phyloP scores from a whole-genome alignment of 2,113 vertebrate species.

The Upupa epops region DNA sequence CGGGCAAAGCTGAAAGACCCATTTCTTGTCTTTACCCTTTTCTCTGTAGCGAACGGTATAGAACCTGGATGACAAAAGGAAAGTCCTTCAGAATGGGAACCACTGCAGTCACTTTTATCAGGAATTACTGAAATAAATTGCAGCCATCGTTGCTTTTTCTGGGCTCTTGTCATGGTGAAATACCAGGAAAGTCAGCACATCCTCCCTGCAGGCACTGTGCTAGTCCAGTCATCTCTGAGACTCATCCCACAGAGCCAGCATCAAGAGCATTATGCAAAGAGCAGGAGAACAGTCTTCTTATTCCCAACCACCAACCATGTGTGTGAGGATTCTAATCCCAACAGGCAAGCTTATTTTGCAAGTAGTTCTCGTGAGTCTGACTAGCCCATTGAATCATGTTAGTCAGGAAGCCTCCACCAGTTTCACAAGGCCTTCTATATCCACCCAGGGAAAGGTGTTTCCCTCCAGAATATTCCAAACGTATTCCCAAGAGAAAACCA shows the following conservation, averaged over 20 bases:
- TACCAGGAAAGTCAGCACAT: not conserved
- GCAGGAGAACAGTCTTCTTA: not conserved
- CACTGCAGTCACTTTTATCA: not conserved
- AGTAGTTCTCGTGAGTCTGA: not conserved
- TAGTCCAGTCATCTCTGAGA: not conserved
- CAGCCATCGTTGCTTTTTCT: not conserved
- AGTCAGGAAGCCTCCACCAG: not conserved
- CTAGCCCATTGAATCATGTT: not conserved
- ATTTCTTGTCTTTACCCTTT: slow-evolving; percentile 87
- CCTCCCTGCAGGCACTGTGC: not conserved
- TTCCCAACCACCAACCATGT: not conserved
- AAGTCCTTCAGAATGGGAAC: not conserved
- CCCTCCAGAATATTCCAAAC: not conserved
- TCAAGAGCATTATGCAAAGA: not conserved
- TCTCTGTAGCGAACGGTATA: slow-evolving; percentile 96
- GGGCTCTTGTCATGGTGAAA: not conserved
- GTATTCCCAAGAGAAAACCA: not conserved
- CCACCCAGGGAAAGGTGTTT: not conserved
- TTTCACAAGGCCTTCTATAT: not conserved
- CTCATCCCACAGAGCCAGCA: not conserved
- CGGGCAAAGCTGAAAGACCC: slow-evolving; percentile 93
- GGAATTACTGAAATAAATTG: not conserved
- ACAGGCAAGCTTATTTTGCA: not conserved
- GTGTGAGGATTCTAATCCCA: not conserved
- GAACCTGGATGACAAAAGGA: slow-evolving; percentile 74